phyloP scores from a whole-genome alignment of 35 echinoderm and acorn worm species.

The Apostichopus japonicus region DNA sequence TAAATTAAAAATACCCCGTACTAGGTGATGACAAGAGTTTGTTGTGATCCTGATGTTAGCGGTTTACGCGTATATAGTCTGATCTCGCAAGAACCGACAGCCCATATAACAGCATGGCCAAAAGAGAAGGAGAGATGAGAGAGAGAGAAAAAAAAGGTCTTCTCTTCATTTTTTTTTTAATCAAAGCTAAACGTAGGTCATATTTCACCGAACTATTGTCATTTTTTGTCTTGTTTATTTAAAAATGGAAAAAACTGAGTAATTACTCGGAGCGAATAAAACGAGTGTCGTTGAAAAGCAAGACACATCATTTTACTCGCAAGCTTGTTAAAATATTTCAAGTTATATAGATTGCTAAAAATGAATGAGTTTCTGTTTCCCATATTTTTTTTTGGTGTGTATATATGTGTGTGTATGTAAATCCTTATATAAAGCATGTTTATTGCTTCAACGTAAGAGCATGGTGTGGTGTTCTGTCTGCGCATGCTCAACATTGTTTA shows the following conservation, averaged over 20 bases:
- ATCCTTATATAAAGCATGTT: no score
- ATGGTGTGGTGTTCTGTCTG: no score
- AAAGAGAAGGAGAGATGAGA: no score
- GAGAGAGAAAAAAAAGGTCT: neutral
- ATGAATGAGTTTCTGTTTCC: no score
- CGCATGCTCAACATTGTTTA: no score
- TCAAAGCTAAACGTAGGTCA: conserved; percentile 30
- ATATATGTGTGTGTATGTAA: no score
- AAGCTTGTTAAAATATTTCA: conserved; percentile 1
- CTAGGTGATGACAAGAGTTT: conserved; percentile 30
- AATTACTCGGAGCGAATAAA: conserved; percentile 20
- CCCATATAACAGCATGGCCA: neutral
- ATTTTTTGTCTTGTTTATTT: conserved; percentile 37
- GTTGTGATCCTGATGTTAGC: conserved; percentile 19
- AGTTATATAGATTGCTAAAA: no score
- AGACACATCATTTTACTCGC: conserved; percentile 27
- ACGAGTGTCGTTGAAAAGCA: conserved; percentile 34
- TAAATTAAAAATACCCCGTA: conserved; percentile 47
- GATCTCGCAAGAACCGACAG: neutral
- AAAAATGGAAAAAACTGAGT: conserved; percentile 23
- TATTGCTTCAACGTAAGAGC: no score
- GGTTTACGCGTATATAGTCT: neutral
- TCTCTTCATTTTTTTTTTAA: conserved; percentile 24
- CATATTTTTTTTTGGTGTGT: no score
- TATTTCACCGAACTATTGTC: conserved; percentile 23